Evolutionary conservation across 2,888 invertebrate genomes (phyloP), one percentile per base, ranked within the genome.

Genomic region (Mythimna lalbum): DNA sequence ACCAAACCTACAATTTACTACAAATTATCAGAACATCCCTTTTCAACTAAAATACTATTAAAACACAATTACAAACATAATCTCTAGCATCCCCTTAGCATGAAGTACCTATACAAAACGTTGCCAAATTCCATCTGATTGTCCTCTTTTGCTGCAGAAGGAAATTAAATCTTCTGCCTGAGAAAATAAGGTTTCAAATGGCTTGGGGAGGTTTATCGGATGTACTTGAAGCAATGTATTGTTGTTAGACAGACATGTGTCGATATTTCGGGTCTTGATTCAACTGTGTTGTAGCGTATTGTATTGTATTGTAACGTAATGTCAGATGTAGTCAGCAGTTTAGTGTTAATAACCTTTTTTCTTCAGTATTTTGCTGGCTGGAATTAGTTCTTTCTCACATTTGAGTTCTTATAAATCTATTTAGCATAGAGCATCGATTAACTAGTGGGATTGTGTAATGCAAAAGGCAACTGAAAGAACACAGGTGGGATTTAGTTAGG

Each of bases 1-100:
- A 66, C 52, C 49, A 55, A 72, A 72, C 66, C 69, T 76, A 69
- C 63, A 80, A 76, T 74, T 77, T 75, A 70, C 76, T 67, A 47
- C 78, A 68, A 73, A 55, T 69, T 71, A 81, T 78, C 73, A 63
- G 71, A 76, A 70, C 69, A 73, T 83, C 82, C 81, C 88, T 87
- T 92, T 92, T 92, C 85, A 77, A 84, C 74, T 81, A 77, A 86
- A 91, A 90, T 87, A 86, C 83, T 89, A 94, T 95, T 93, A 92
- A 89, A 90, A 90, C 87, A 93, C 93, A 94, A 93, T 94, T 93
- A 94, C 93, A 86, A 91, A 86, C 89, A 91, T 93, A 93, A 94
- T 94, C 93, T 90, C 89, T 80, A 53, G 50, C 91, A 93, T 93
- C 93, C 94, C 92, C 93, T 91, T 90, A 92, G 88, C 92, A 80